Evolutionary conservation across 2,797 vertebrate species (phyloP).

Genomic region (Sebastes reedi): DNA sequence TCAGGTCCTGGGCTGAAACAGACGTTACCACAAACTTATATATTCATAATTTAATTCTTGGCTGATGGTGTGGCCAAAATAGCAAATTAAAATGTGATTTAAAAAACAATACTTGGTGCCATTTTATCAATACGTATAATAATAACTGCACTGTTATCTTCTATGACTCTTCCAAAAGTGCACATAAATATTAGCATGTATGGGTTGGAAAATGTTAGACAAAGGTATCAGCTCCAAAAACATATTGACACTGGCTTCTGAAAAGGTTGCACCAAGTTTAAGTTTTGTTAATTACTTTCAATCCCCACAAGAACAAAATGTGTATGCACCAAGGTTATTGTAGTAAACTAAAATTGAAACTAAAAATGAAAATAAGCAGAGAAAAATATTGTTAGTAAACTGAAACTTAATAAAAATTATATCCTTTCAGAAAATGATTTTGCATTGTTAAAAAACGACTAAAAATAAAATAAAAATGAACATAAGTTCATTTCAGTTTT

Average conservation of each 20-base stretch:
- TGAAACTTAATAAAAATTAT: accelerated
- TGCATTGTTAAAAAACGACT: too few relatives aligned
- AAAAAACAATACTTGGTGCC: background rate
- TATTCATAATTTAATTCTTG: background rate
- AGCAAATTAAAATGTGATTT: background rate
- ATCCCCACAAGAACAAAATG: background rate
- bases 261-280: background rate
- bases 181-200: background rate
- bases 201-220: background rate
- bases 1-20: constrained; percentile 89
- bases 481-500: too few relatives aligned
- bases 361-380: too few relatives aligned
- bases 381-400: too few relatives aligned
- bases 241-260: background rate
- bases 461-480: too few relatives aligned
- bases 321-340: background rate
- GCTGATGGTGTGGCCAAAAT: background rate
- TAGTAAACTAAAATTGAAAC: too few relatives aligned
- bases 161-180: background rate
- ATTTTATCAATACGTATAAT: background rate
- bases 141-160: background rate
- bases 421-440: too few relatives aligned
- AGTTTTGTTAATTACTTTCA: background rate
- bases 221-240: background rate
- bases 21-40: background rate